A percentile compares a stretch with the other conserved stretches of the same genome.
These are phyloP conservation scores for Eptesicus fuscus DNA, from an alignment of 2,113 vertebrate species.

Conservation along the genomic window DNA sequence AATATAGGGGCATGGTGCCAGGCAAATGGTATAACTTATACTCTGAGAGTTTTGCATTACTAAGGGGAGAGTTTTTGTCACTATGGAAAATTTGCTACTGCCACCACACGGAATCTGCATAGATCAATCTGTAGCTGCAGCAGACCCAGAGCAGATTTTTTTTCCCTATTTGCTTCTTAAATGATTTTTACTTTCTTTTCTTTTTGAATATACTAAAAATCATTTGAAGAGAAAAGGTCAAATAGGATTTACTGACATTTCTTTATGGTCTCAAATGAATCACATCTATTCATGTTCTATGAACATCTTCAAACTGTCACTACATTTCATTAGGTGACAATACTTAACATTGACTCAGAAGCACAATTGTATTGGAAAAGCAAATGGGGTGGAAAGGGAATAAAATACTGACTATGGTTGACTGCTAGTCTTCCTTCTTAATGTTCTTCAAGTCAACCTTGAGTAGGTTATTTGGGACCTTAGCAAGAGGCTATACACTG, in stretches of 20 bases:
- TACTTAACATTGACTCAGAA: background rate
- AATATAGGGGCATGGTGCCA: background rate
- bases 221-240: background rate
- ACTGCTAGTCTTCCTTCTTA: background rate
- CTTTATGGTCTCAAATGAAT: background rate
- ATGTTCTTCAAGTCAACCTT: background rate
- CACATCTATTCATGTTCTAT: background rate
- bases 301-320: slow-evolving; percentile 3
- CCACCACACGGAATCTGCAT: background rate
- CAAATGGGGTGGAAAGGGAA: background rate
- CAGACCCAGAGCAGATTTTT: background rate
- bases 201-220: background rate
- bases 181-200: background rate
- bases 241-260: background rate
- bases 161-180: background rate
- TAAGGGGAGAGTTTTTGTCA: background rate
- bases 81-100: background rate
- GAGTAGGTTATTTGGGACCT: background rate
- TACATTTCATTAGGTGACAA: slow-evolving; percentile 9
- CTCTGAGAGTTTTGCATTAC: background rate
- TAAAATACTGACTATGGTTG: background rate
- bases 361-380: background rate
- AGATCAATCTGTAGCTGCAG: background rate
- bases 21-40: background rate
- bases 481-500: background rate